These are phyloP conservation scores for Ailurus styani DNA, from an alignment of 2,113 vertebrate genomes.

Conservation along the genomic window DNA sequence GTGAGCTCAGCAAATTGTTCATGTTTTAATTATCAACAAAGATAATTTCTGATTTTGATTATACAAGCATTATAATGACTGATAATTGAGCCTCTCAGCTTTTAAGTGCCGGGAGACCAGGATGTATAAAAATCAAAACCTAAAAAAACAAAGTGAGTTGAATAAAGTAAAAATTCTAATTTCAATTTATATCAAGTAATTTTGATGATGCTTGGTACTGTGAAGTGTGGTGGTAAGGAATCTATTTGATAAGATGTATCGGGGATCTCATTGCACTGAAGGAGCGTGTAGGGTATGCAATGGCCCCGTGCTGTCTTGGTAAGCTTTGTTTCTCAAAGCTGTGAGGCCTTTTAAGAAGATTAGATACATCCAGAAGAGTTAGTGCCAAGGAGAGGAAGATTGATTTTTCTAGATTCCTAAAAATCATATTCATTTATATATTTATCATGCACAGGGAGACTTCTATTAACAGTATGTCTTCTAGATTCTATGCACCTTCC, in stretches of 20 bases:
- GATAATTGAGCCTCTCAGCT: neutral
- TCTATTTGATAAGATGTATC: neutral
- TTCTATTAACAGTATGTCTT: neutral
- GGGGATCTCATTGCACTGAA: rapidly evolving
- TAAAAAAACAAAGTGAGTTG: neutral
- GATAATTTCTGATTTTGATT: neutral
- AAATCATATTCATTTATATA: neutral
- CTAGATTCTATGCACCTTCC: neutral
- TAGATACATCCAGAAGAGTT: neutral
- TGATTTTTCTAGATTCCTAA: neutral
- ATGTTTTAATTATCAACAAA: neutral
- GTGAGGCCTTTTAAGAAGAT: neutral
- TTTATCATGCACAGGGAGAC: neutral
- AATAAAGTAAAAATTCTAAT: neutral
- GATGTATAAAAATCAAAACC: neutral
- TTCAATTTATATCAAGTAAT: neutral
- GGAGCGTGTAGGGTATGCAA: neutral
- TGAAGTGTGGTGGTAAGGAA: neutral
- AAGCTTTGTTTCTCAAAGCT: neutral
- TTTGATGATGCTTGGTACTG: neutral
- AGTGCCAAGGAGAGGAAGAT: neutral
- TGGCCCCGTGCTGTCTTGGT: neutral
- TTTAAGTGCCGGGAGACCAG: neutral
- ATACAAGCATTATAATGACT: neutral
- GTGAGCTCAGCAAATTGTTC: neutral